phyloP scores from a whole-genome alignment of 1,140 invertebrate species.

The Diorhabda sublineata region DNA sequence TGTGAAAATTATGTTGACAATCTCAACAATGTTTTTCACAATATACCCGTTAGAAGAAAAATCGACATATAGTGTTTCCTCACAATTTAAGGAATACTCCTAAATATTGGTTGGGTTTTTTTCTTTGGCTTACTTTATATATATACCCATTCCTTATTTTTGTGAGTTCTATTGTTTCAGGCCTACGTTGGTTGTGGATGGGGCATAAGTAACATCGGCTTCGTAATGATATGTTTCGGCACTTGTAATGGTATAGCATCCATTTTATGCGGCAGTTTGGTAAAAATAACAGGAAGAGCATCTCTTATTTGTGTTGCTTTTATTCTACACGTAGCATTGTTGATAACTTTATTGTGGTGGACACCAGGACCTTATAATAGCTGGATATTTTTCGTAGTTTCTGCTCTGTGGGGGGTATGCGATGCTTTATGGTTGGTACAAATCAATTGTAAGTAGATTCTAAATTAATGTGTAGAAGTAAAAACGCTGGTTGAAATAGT shows the following conservation, averaged over 20 bases:
- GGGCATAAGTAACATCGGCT: conserved; percentile 86
- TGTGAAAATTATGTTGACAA: no score
- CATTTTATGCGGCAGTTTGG: conserved; percentile 70
- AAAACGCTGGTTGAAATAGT: no score
- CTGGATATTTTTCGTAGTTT: conserved; percentile 74
- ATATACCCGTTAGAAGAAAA: no score
- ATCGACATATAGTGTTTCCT: no score
- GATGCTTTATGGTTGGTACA: conserved; percentile 94
- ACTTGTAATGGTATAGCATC: conserved; percentile 78
- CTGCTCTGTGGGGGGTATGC: conserved; percentile 84
- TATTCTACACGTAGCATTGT: conserved; percentile 63
- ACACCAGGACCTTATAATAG: conserved; percentile 66
- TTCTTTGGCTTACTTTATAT: no score
- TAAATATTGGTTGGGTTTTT: no score
- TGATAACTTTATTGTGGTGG: conserved; percentile 68
- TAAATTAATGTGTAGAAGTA: no score
- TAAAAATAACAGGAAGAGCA: conserved; percentile 75
- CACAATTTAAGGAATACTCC: no score
- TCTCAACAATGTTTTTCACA: no score
- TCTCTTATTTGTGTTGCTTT: conserved; percentile 72
- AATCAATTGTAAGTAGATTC: conserved; percentile 73
- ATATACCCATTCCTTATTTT: no score
- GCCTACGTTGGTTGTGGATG: conserved; percentile 85
- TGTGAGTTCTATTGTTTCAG: conserved; percentile 52
- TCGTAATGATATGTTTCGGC: conserved; percentile 88